A percentile compares a stretch with the other conserved stretches of the same genome.
These are phyloP conservation scores for Lasioglossum pauxillum DNA, from an alignment of 2,888 invertebrate genomes.

Conservation along the genomic window DNA sequence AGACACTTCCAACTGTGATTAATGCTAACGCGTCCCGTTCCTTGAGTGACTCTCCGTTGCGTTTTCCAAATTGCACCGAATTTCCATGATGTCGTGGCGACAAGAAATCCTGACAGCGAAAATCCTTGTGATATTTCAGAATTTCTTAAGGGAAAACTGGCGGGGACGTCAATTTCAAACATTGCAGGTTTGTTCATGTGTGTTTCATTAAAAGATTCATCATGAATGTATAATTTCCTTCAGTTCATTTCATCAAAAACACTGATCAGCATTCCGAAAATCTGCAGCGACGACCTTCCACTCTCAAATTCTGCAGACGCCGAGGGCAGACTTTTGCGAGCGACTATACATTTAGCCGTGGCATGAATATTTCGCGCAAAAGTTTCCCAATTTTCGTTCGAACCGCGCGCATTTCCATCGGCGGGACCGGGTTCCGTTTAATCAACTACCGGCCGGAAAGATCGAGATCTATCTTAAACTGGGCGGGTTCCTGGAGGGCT, in stretches of 20 bases:
- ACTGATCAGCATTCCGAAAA: not conserved
- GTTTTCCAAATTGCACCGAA: constrained; percentile 3
- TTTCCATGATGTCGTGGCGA: not conserved
- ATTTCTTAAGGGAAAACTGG: not conserved
- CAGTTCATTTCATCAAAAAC: not conserved
- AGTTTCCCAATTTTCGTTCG: constrained; percentile 44
- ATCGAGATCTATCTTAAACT: constrained; percentile 34
- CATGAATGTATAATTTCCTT: not conserved
- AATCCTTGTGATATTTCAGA: not conserved
- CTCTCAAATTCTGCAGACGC: not conserved
- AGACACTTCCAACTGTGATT: not conserved
- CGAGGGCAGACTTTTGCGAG: not conserved
- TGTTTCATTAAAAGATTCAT: no score
- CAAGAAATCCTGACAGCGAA: not conserved
- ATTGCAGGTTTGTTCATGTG: not conserved
- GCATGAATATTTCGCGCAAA: constrained; percentile 39
- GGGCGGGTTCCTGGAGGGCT: not conserved
- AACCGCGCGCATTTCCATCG: constrained; percentile 28
- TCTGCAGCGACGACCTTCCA: no score
- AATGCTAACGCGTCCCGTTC: not conserved
- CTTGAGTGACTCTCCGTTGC: not conserved
- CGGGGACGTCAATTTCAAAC: not conserved
- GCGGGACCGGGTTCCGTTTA: constrained; percentile 37
- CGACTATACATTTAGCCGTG: constrained; percentile 17
- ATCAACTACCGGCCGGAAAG: constrained; percentile 36